Evolutionary conservation across 2,113 vertebrate species (phyloP).

Genomic region (Pseudorasbora parva): DNA sequence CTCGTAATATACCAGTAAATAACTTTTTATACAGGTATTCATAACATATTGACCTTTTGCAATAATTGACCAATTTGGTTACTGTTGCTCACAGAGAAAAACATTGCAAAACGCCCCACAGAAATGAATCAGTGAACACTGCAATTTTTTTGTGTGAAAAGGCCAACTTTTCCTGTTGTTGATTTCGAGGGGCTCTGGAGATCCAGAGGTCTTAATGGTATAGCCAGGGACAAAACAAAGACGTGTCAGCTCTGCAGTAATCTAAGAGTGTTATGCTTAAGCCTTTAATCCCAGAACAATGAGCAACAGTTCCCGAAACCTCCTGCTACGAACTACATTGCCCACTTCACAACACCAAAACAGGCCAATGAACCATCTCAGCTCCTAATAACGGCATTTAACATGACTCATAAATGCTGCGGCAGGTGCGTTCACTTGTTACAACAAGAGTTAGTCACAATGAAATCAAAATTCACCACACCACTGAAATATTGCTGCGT

Average conservation of each 20-base stretch:
- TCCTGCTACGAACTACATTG: constrained; percentile 44
- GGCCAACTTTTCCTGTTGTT: not conserved
- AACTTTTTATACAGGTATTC: not conserved
- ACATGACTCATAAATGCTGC: not conserved
- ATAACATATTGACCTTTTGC: not conserved
- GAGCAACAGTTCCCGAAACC: constrained; percentile 60
- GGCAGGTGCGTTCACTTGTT: not conserved
- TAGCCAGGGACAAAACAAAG: constrained; percentile 52
- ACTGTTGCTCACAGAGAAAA: not conserved
- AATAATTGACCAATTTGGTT: no score
- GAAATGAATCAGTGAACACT: not conserved
- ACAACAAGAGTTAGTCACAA: not conserved
- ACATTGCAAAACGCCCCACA: not conserved
- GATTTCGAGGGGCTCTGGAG: not conserved
- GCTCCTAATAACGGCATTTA: constrained; percentile 12
- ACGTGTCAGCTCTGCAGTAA: constrained; percentile 59
- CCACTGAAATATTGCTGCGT: no score
- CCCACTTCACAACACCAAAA: not conserved
- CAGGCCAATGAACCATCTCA: constrained; percentile 9
- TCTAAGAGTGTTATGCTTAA: constrained; percentile 68
- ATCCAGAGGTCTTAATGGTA: constrained; percentile 31
- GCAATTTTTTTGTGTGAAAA: no score
- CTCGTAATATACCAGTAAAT: not conserved
- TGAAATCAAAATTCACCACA: no score
- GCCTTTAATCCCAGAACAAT: constrained; percentile 73